Conservation (phyloP, 1,140 invertebrate species). For the Holcopasites calliopsidis region DNA sequence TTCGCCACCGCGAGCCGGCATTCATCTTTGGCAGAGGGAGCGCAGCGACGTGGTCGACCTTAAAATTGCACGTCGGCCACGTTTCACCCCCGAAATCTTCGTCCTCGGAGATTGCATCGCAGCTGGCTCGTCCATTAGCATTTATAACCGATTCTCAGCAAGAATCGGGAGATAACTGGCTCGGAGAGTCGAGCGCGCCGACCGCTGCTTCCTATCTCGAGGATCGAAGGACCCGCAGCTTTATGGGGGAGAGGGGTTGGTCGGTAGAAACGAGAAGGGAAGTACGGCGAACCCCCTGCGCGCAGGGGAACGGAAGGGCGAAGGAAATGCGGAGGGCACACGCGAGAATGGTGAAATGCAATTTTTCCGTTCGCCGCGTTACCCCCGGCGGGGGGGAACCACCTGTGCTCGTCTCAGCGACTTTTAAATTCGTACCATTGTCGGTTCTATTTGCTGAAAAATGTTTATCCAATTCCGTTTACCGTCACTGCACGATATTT, state of each 20-base stretch:
- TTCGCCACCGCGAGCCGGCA: neutral
- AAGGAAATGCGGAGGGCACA: neutral
- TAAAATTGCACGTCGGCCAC: constrained; percentile 26
- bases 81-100: constrained; percentile 13
- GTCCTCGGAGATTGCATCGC: constrained; percentile 28
- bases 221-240: constrained; percentile 19
- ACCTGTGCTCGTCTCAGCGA: constrained; percentile 74
- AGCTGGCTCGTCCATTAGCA: constrained; percentile 69
- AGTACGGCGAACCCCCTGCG: neutral
- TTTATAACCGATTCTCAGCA: constrained; percentile 73
- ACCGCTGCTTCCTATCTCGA: neutral
- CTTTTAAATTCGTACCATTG: constrained; percentile 78
- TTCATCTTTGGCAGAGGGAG: neutral
- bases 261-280: neutral
- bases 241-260: constrained; percentile 12
- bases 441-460: constrained; percentile 75
- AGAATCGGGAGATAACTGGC: constrained; percentile 66
- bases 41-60: neutral
- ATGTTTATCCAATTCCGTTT: constrained; percentile 79
- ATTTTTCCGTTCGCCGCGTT: constrained; percentile 74
- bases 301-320: neutral
- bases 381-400: constrained; percentile 58
- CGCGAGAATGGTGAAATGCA: constrained; percentile 65
- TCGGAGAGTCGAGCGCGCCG: constrained; percentile 39
- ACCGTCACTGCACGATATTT: constrained; percentile 73